A percentile compares a stretch with the other conserved stretches of the same genome.
Evolutionary conservation across 2,113 vertebrate genomes (phyloP).

Genomic region (Sinocyclocheilus maitianheensis): DNA sequence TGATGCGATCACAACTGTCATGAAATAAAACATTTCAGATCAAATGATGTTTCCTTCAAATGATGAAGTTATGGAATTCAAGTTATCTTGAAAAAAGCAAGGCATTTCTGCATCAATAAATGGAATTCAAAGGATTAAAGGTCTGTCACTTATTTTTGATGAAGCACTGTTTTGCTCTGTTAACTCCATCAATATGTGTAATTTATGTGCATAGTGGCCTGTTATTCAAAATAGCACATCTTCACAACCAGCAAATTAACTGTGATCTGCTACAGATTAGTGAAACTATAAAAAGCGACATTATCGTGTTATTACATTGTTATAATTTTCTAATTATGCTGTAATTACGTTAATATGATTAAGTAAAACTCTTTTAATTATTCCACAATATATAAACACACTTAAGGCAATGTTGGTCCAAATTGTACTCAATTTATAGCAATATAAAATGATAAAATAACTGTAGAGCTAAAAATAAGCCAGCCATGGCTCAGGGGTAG

Average conservation of each 20-base stretch:
- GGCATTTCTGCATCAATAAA: not conserved
- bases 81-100: not conserved
- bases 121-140: not conserved
- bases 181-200: not conserved
- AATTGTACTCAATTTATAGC: not conserved
- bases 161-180: not conserved
- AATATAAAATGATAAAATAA: not conserved
- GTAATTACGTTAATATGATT: not conserved
- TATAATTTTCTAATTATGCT: conserved; percentile 3
- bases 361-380: not conserved
- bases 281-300: not conserved
- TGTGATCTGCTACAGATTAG: not conserved
- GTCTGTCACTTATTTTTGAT: not conserved
- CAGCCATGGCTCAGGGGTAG: not conserved
- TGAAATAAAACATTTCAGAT: not conserved
- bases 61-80: not conserved
- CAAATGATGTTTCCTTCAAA: not conserved
- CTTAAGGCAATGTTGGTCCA: not conserved
- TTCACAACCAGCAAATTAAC: not conserved
- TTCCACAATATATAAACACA: not conserved
- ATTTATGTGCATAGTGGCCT: not conserved
- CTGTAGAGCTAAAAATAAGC: not conserved
- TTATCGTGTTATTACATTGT: conserved; percentile 21
- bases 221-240: conserved; percentile 9
- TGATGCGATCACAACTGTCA: conserved; percentile 18